phyloP scores from a whole-genome alignment of 2,113 vertebrate species.

The Xiphias gladius region DNA sequence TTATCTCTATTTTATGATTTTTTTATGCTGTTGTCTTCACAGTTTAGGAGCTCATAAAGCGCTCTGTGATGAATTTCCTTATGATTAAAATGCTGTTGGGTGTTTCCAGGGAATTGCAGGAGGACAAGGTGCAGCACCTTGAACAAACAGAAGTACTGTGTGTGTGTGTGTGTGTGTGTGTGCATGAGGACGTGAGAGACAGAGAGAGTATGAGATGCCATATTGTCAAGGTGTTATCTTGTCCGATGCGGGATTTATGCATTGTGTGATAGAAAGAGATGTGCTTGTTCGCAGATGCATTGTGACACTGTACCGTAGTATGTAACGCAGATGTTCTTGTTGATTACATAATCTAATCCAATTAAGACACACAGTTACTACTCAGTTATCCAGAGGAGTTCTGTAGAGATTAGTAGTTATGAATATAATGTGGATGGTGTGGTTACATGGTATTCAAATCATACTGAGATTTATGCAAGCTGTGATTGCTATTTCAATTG shows the following conservation, averaged over 20 bases:
- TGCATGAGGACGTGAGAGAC: slow-evolving; percentile 10
- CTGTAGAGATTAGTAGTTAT: not conserved
- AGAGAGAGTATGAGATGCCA: not conserved
- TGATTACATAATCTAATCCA: slow-evolving; percentile 63
- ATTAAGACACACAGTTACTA: slow-evolving; percentile 33
- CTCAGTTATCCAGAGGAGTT: slow-evolving; percentile 4
- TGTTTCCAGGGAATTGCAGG: slow-evolving; percentile 40
- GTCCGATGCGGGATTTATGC: not conserved
- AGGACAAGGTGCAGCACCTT: slow-evolving; percentile 35
- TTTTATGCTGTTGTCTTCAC: slow-evolving; percentile 23
- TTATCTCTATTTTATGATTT: not conserved
- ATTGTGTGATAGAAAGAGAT: slow-evolving; percentile 9
- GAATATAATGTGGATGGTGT: not conserved
- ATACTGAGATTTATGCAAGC: not conserved
- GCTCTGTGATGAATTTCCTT: slow-evolving; percentile 16
- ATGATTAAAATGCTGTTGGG: slow-evolving; percentile 39
- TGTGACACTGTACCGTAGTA: slow-evolving; percentile 37
- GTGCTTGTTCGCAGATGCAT: not conserved
- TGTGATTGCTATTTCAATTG: slow-evolving; percentile 11
- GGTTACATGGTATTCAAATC: not conserved
- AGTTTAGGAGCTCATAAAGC: slow-evolving; percentile 13
- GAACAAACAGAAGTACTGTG: slow-evolving; percentile 39
- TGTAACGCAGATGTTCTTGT: slow-evolving; percentile 49
- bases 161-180: slow-evolving; percentile 7
- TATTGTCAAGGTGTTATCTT: slow-evolving; percentile 18